Evolutionary conservation across 2,888 invertebrate genomes (phyloP).

Genomic region (Hyalella azteca): DNA sequence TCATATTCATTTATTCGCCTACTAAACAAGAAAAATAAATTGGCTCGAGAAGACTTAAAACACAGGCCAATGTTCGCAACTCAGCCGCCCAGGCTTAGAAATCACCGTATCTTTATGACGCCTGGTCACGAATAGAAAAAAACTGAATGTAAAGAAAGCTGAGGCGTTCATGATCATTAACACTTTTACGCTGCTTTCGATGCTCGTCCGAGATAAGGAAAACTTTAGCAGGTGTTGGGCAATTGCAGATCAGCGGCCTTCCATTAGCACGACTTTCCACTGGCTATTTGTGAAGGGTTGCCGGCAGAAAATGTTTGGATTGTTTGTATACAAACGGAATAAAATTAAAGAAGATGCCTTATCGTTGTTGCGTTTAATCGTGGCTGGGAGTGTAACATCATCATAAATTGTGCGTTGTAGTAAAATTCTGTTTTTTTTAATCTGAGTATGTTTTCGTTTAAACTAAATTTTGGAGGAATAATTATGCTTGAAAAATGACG

Average conservation of each 20-base stretch:
- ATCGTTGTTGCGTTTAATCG: too few relatives aligned
- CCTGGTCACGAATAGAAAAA: not conserved
- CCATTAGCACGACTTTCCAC: constrained; percentile 34
- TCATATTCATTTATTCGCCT: too few relatives aligned
- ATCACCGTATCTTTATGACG: not conserved
- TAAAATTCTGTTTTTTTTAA: too few relatives aligned
- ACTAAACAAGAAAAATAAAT: too few relatives aligned
- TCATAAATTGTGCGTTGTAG: too few relatives aligned
- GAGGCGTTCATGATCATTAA: constrained; percentile 11
- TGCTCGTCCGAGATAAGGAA: constrained; percentile 23
- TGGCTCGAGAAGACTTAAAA: not conserved
- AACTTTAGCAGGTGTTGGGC: constrained; percentile 22
- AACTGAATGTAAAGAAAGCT: constrained; percentile 18
- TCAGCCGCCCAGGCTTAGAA: not conserved
- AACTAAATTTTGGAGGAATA: too few relatives aligned
- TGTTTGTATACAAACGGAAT: too few relatives aligned
- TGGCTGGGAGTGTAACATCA: too few relatives aligned
- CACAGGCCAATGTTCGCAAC: not conserved
- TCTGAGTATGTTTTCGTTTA: too few relatives aligned
- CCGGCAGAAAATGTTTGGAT: not conserved
- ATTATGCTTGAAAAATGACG: too few relatives aligned
- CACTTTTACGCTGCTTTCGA: constrained; percentile 30
- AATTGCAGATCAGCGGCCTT: constrained; percentile 25
- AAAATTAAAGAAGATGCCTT: too few relatives aligned
- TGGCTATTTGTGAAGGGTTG: not conserved